Percentiles rank a stretch among this genome's conserved stretches.
Evolutionary conservation across 1,140 invertebrate genomes (phyloP).

Genomic region (Scaptomyza pallida): DNA sequence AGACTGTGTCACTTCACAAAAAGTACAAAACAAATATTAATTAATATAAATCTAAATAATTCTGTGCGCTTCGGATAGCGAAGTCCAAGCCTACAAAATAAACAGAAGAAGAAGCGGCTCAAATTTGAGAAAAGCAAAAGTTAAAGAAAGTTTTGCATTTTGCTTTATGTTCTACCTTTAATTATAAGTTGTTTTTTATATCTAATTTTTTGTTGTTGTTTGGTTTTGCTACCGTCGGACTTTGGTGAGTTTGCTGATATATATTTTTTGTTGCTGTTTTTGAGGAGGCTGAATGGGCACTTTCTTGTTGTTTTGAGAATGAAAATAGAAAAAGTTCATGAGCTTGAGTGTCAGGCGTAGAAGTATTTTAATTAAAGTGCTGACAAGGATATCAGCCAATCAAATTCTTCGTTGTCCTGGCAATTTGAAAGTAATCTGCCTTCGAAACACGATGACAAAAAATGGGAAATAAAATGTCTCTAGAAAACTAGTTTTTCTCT

Average conservation of each 20-base stretch:
- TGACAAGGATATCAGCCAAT: conserved; percentile 29
- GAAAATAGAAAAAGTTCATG: conserved; percentile 70
- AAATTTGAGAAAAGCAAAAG: conserved; percentile 46
- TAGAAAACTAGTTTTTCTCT: not conserved
- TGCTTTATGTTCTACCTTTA: conserved; percentile 64
- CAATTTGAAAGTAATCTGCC: conserved; percentile 1
- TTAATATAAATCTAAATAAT: conserved; percentile 74
- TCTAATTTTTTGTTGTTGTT: conserved; percentile 14
- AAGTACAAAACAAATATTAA: conserved; percentile 69
- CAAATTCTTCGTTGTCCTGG: conserved; percentile 13
- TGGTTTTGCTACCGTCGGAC: conserved; percentile 16
- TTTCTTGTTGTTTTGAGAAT: conserved; percentile 39
- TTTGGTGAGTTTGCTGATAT: conserved; percentile 20
- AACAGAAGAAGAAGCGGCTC: conserved; percentile 12
- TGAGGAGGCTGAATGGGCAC: conserved; percentile 34
- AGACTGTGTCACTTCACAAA: conserved; percentile 25
- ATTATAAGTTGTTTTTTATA: conserved; percentile 68
- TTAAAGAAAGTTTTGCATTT: conserved; percentile 51
- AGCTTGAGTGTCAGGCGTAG: conserved; percentile 36
- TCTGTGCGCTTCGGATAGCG: conserved; percentile 23
- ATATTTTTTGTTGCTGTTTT: conserved; percentile 4
- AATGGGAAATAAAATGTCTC: not conserved
- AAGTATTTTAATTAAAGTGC: conserved; percentile 75
- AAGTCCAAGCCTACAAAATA: conserved; percentile 9
- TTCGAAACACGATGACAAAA: not conserved